Evolutionary conservation across 2,888 invertebrate species (phyloP).

Genomic region (Platerodrilus igneus): DNA sequence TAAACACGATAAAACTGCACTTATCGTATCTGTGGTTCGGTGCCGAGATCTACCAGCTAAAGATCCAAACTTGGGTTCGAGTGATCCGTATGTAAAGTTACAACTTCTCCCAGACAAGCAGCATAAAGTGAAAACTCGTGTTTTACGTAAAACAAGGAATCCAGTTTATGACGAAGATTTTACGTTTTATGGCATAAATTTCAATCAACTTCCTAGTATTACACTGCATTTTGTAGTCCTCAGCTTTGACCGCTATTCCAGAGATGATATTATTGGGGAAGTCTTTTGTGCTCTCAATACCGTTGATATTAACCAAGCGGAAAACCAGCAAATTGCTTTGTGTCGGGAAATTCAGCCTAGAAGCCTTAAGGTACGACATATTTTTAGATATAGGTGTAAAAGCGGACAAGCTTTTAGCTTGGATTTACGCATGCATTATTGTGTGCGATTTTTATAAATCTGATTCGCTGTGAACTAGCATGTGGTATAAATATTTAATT

Average conservation of each 20-base stretch:
- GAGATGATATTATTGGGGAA: constrained; percentile 98
- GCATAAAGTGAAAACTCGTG: constrained; percentile 94
- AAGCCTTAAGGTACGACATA: constrained; percentile 72
- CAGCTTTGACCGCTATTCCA: constrained; percentile 90
- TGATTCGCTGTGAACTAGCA: too few species aligned
- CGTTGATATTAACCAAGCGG: constrained; percentile 64
- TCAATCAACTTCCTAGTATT: constrained; percentile 80
- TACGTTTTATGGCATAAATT: constrained; percentile 92
- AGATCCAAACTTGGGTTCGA: constrained; percentile 73
- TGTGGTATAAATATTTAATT: too few species aligned
- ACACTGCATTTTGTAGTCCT: constrained; percentile 90
- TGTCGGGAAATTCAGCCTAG: constrained; percentile 89
- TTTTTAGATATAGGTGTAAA: too few species aligned
- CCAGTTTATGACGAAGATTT: constrained; percentile 99
- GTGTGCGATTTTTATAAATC: too few species aligned
- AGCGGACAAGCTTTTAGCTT: too few species aligned
- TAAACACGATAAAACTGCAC: constrained; percentile 82
- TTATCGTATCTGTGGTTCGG: constrained; percentile 87
- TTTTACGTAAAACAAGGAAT: constrained; percentile 90
- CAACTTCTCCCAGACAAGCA: constrained; percentile 96
- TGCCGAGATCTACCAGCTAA: constrained; percentile 85
- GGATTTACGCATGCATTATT: too few species aligned
- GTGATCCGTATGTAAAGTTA: constrained; percentile 96
- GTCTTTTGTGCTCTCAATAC: constrained; percentile 79
- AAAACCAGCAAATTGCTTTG: constrained; percentile 73